Base-by-base conservation (phyloP, 2,888 invertebrate genomes). In the Drosophila kambysellisi region DNA sequence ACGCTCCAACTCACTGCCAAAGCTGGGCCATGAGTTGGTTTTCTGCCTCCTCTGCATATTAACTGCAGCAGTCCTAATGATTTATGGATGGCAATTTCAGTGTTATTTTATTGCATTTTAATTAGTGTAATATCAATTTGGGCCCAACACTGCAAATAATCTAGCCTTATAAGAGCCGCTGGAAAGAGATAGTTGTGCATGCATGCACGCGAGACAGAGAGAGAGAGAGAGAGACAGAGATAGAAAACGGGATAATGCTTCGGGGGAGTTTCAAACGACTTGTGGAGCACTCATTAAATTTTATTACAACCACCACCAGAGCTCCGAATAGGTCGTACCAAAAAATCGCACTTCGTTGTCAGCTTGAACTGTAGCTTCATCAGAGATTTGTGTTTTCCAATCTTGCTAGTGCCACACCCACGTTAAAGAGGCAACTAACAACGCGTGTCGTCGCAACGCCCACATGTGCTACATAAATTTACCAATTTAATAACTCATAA, bases 111-210 rank as follows among this genome's bases (percentile, higher is more conserved):
- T 91, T 92, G 91, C 91, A 85, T 91, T 92, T 92, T 91, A 91
- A 91, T 91, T 91, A 92, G 92, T 88, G 91, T 88, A 92, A 91
- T 91, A 91, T 92, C 91, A 91, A 91, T 91, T 92, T 92, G 89
- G 78, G 70, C 78, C 74, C 56, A 65, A 41, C 48, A 53, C 35
- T 30, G 63, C 67, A 68, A 58, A 62, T 54, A 69, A 56, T 39
- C 35, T 25, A 48, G 51, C 67, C 71, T 65, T 58, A 62, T 62
- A 70, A 39, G 20, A n/a, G 41, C 41, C 54, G 35, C 30, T 30
- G 30, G 33, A 12, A 33, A 51, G 32, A 39, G 17, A 39, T 11
- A 29, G 52, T 32, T 51, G 53, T 12, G 33, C 20, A 33, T 1
- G 8, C 2, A 6, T 11, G 20, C 33, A 33, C 2, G 8, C 2